Percentiles rank a stretch among this genome's conserved stretches.
These are phyloP conservation scores for Trissolcus basalis DNA, from an alignment of 1,140 invertebrate genomes.

Conservation along the genomic window DNA sequence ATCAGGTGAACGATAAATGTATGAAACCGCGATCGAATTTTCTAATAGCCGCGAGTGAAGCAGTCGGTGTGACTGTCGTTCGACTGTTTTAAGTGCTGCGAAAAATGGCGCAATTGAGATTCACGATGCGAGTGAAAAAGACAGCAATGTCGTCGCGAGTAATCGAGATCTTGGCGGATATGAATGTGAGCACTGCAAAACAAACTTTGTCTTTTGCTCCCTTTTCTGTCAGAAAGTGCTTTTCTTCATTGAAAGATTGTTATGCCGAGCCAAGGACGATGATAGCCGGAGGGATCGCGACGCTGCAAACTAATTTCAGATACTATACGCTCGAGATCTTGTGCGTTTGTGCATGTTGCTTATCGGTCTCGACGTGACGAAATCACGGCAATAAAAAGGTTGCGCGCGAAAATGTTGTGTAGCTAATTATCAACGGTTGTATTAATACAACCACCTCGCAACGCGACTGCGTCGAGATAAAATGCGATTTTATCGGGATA, in stretches of 20 bases:
- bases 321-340: conserved; percentile 23
- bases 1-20: conserved; percentile 26
- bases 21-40: conserved; percentile 50
- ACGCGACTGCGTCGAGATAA: conserved; percentile 30
- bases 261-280: conserved; percentile 12
- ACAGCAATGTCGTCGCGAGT: conserved; percentile 40
- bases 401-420: conserved; percentile 17
- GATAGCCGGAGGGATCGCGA: conserved; percentile 3
- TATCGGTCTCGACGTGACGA: conserved; percentile 15
- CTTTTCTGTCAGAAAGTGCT: conserved; percentile 22
- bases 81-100: conserved; percentile 46
- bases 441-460: neutral
- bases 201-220: conserved; percentile 6
- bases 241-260: conserved; percentile 42
- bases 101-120: conserved; percentile 42
- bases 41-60: conserved; percentile 39
- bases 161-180: conserved; percentile 33
- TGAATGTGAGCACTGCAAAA: conserved; percentile 20
- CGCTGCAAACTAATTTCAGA: conserved; percentile 31
- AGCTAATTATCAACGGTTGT: conserved; percentile 29
- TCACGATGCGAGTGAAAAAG: conserved; percentile 34
- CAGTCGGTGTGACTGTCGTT: conserved; percentile 40
- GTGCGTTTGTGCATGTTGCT: conserved; percentile 1
- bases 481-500: conserved; percentile 10
- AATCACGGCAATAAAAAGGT: conserved; percentile 22